Conservation (phyloP, 2,888 invertebrate genomes). For the Clivina fossor region DNA sequence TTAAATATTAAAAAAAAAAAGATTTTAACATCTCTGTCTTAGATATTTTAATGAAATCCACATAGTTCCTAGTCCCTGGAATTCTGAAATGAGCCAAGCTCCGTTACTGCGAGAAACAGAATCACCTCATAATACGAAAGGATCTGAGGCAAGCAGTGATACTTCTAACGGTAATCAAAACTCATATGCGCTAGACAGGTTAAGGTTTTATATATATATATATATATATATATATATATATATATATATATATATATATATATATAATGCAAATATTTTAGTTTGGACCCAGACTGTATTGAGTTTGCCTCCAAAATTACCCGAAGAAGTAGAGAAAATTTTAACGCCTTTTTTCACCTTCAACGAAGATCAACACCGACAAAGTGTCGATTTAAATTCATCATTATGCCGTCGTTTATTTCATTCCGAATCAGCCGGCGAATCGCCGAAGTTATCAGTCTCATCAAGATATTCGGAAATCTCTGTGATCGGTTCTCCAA, state of each 20-base stretch:
- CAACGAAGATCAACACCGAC: constrained; percentile 50
- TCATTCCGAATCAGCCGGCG: constrained; percentile 43
- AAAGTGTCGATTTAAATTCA: constrained; percentile 37
- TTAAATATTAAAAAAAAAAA: background rate
- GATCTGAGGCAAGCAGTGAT: constrained; percentile 24
- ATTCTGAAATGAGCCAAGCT: constrained; percentile 35
- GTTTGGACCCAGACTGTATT: constrained; percentile 68
- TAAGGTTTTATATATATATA: constrained; percentile 2
- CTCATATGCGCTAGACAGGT: constrained; percentile 12
- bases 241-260: constrained; percentile 40
- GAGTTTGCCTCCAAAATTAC: constrained; percentile 64
- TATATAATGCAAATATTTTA: constrained; percentile 50
- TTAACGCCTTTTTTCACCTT: constrained; percentile 65
- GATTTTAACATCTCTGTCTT: background rate
- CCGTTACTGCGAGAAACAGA: constrained; percentile 37
- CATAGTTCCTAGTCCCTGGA: constrained; percentile 52
- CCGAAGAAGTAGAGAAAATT: constrained; percentile 62
- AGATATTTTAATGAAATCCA: constrained; percentile 50
- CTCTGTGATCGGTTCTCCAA: constrained; percentile 8
- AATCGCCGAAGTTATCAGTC: constrained; percentile 9
- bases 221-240: background rate
- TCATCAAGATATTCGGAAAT: constrained; percentile 1
- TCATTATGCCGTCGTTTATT: constrained; percentile 49
- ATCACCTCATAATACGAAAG: constrained; percentile 32
- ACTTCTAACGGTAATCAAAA: constrained; percentile 8